These are phyloP conservation scores for Chalcis sispes DNA, from an alignment of 2,888 invertebrate species.

Conservation along the genomic window DNA sequence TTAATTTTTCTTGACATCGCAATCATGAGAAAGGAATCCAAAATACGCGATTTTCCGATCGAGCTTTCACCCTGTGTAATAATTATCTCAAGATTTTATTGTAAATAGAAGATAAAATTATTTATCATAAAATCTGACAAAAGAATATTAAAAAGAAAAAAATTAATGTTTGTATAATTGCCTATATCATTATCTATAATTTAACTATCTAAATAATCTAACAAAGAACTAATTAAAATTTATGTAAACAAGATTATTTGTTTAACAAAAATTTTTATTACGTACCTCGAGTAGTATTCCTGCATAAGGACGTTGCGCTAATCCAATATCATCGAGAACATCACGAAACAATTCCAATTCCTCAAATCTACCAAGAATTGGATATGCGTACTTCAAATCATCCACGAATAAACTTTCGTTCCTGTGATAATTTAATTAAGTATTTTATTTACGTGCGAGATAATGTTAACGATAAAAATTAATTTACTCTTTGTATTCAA, in stretches of 20 bases:
- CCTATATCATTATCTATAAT: too few species aligned
- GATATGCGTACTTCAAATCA: conserved; percentile 61
- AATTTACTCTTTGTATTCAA: conserved; percentile 28
- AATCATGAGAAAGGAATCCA: conserved; percentile 76
- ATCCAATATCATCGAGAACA: conserved; percentile 66
- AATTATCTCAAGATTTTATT: too few species aligned
- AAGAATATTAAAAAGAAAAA: background rate
- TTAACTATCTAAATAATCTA: too few species aligned
- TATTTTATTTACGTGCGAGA: background rate
- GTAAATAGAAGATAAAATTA: background rate
- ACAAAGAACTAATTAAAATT: background rate
- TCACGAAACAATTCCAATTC: conserved; percentile 76
- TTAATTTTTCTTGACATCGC: conserved; percentile 62
- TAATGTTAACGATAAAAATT: too few species aligned
- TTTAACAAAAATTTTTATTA: background rate
- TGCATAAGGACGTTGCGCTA: conserved; percentile 73
- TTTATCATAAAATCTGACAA: too few species aligned
- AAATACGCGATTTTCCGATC: conserved; percentile 79
- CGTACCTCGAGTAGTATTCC: conserved; percentile 78
- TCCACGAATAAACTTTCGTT: background rate
- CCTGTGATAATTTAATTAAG: conserved; percentile 4
- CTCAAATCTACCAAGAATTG: conserved; percentile 77
- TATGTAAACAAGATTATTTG: background rate
- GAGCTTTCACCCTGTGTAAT: conserved; percentile 76
- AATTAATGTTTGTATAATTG: too few species aligned